Evolutionary conservation across 2,113 vertebrate genomes (phyloP).

Genomic region (Mustelus asterias): DNA sequence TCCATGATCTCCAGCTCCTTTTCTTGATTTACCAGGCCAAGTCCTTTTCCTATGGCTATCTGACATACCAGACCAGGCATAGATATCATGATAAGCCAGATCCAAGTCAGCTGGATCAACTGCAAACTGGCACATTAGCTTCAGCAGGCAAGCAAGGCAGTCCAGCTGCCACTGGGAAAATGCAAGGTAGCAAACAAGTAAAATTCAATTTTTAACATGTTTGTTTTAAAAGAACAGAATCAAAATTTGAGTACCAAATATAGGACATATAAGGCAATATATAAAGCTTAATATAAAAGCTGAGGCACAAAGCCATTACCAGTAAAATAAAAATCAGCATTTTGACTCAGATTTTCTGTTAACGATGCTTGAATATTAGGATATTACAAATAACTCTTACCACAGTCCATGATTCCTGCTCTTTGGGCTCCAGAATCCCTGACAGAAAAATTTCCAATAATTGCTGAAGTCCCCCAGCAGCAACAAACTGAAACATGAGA

Average conservation of each 20-base stretch:
- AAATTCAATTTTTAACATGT: not conserved
- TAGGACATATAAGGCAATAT: not conserved
- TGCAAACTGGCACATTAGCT: constrained; percentile 97
- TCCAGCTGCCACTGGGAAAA: constrained; percentile 85
- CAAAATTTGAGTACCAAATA: not conserved
- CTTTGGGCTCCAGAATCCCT: constrained; percentile 90
- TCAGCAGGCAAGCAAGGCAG: constrained; percentile 94
- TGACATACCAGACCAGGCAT: constrained; percentile 88
- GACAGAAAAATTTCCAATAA: constrained; percentile 96
- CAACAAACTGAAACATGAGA: constrained; percentile 75
- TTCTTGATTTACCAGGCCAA: constrained; percentile 91
- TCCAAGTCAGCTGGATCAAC: constrained; percentile 94
- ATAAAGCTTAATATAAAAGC: not conserved
- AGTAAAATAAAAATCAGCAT: not conserved
- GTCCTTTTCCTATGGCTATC: constrained; percentile 86
- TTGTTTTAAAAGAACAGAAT: not conserved
- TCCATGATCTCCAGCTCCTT: constrained; percentile 79
- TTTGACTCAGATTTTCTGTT: not conserved
- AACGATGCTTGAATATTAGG: not conserved
- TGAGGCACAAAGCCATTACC: not conserved
- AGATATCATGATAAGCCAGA: constrained; percentile 93
- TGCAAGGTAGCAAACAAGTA: not conserved
- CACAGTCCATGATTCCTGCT: constrained; percentile 96
- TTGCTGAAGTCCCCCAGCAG: constrained; percentile 90
- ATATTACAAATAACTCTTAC: constrained; percentile 56